phyloP scores from a whole-genome alignment of 2,797 vertebrate genomes.

The Chelon labrosus region DNA sequence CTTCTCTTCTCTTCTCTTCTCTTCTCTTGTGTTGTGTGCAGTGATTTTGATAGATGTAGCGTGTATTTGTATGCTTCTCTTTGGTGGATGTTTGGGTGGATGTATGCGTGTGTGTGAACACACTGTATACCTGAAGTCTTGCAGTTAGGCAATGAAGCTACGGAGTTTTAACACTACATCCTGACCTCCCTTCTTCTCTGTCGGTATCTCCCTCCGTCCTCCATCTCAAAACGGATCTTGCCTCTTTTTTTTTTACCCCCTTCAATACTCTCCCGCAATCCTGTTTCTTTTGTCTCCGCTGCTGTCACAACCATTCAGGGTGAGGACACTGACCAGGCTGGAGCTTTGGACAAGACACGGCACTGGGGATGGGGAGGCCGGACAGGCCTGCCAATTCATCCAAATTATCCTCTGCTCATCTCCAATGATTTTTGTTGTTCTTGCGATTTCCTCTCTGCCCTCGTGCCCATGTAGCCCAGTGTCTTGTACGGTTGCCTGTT shows the following conservation, averaged over 20 bases:
- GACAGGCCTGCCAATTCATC: constrained; percentile 48
- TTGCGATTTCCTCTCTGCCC: constrained; percentile 8
- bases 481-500: constrained; percentile 19
- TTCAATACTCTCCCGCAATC: constrained; percentile 35
- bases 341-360: constrained; percentile 68
- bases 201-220: constrained; percentile 35
- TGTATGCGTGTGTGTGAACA: constrained; percentile 1
- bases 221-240: constrained; percentile 8
- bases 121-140: constrained; percentile 22
- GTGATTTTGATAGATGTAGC: constrained; percentile 14
- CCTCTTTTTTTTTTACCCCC: constrained; percentile 10
- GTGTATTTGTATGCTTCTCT: background rate
- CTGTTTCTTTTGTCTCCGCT: constrained; percentile 63
- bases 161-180: constrained; percentile 46
- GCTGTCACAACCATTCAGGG: constrained; percentile 75
- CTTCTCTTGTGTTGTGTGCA: constrained; percentile 8
- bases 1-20: constrained; percentile 17
- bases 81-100: background rate
- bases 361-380: constrained; percentile 50
- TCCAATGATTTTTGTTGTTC: constrained; percentile 15
- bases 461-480: constrained; percentile 3
- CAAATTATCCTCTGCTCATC: constrained; percentile 36
- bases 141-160: constrained; percentile 32
- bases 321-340: constrained; percentile 57
- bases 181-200: constrained; percentile 43